Evolutionary conservation across 2,113 vertebrate genomes (phyloP).

Genomic region (Spea multiplicata): DNA sequence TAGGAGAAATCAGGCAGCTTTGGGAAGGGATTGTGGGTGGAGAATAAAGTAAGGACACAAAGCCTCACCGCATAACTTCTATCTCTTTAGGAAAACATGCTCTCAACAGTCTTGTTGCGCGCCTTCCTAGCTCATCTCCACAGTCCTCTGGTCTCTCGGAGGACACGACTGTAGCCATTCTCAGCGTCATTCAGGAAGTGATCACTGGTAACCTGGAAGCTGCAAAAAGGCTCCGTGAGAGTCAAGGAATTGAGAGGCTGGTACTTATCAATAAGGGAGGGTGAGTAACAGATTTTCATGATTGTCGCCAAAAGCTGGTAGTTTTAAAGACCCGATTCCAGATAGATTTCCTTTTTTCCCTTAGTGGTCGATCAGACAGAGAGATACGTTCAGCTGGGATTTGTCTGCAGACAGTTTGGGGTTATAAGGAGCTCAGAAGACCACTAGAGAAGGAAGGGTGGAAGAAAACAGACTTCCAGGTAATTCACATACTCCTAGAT

Average conservation of each 20-base stretch:
- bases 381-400: slow-evolving; percentile 89
- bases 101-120: slow-evolving; percentile 82
- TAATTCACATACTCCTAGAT: slow-evolving; percentile 50
- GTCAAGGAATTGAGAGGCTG: slow-evolving; percentile 89
- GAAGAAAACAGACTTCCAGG: slow-evolving; percentile 96
- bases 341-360: too few species aligned
- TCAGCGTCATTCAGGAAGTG: slow-evolving; percentile 89
- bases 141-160: slow-evolving; percentile 80
- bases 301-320: neutral
- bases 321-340: too few species aligned
- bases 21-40: neutral
- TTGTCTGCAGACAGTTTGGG: slow-evolving; percentile 90
- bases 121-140: slow-evolving; percentile 80
- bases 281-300: slow-evolving; percentile 56
- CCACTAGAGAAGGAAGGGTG: slow-evolving; percentile 93
- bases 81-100: slow-evolving; percentile 78
- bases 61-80: too few species aligned
- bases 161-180: slow-evolving; percentile 84
- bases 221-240: slow-evolving; percentile 83
- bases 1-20: neutral
- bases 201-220: slow-evolving; percentile 86
- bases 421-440: slow-evolving; percentile 87
- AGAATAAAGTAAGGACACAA: neutral
- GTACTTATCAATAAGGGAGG: slow-evolving; percentile 92
- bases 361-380: slow-evolving; percentile 87